A percentile compares a stretch with the other conserved stretches of the same genome.
Conservation (phyloP, 1,140 invertebrate species). For the Acyrthosiphon pisum region DNA sequence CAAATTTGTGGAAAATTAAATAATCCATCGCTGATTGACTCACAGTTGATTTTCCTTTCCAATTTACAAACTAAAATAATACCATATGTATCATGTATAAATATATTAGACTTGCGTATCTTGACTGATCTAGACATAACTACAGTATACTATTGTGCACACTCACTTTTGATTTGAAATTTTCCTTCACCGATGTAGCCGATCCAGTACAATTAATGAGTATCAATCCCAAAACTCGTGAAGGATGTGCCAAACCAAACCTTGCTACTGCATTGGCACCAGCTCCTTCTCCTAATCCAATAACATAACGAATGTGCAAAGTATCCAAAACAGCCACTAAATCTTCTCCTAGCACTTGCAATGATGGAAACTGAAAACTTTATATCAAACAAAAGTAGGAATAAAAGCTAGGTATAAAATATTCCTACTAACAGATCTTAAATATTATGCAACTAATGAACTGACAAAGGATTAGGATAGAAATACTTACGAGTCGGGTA, state of each 20-base stretch:
- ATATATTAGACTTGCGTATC: neutral
- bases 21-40: conserved; percentile 83
- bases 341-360: conserved; percentile 85
- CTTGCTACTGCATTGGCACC: conserved; percentile 87
- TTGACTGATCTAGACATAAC: neutral
- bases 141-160: neutral
- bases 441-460: neutral
- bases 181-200: conserved; percentile 85
- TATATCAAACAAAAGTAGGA: neutral
- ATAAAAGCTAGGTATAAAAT: neutral
- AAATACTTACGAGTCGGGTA: conserved; percentile 71
- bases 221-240: conserved; percentile 77
- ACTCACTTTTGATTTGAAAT: conserved; percentile 81
- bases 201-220: conserved; percentile 89
- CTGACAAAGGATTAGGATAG: neutral
- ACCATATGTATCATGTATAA: neutral
- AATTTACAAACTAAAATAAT: conserved; percentile 73
- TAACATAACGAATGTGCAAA: conserved; percentile 78
- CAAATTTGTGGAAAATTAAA: conserved; percentile 89
- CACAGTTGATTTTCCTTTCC: conserved; percentile 73
- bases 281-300: conserved; percentile 87
- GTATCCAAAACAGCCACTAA: conserved; percentile 82
- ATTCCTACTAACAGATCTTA: neutral
- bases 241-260: conserved; percentile 81
- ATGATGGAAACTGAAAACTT: conserved; percentile 81